Evolutionary conservation across 1,140 invertebrate genomes (phyloP), one percentile per base, ranked within the genome.

Genomic region (Lithobius niger): DNA sequence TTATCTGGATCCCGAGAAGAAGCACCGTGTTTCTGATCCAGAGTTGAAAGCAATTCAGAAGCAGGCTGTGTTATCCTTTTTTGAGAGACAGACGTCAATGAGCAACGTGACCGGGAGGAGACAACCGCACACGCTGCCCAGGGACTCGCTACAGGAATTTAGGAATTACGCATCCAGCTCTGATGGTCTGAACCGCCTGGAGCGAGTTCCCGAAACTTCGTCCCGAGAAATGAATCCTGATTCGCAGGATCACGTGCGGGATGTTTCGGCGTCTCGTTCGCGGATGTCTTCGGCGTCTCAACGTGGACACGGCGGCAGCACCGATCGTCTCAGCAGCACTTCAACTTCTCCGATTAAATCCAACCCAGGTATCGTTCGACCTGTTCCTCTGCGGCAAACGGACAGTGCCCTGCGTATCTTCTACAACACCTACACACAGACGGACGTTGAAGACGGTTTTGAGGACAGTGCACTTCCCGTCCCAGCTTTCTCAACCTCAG

Each of bases 11-110:
- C 82, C 82, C 0, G 81, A 81, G n/a, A 86, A 86, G 66, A 82
- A 79, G 49, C 80, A 82, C 59, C 75, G 77, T 58, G 76, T 86
- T 21, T 79, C 82, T 1, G 84, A 86, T 65, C 67, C 83, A 2
- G 84, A 86, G 0, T 65, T 91, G 0, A 91, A 90, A 68, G 85
- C 84, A 0, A 83, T 89, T 27, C 87, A 90, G 63, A 88, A 91
- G 67, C 86, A 89, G 64, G 88, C 88, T 0, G 69, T 92, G 1
- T 70, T 88, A 24, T 86, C 84, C 1, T 91, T 86, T 59, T 88
- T 89, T 67, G 86, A 89, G 62, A 74, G 84, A 28, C 84, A 88
- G 61, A 67, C 65, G 2, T 63, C 65, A n/a, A 64, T 61, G 51
- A 51, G 55, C 55, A 25, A 45, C 28, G n/a, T 26, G 16, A 2